phyloP scores from a whole-genome alignment of 2,797 vertebrate genomes.

The Telmatherina bonti region DNA sequence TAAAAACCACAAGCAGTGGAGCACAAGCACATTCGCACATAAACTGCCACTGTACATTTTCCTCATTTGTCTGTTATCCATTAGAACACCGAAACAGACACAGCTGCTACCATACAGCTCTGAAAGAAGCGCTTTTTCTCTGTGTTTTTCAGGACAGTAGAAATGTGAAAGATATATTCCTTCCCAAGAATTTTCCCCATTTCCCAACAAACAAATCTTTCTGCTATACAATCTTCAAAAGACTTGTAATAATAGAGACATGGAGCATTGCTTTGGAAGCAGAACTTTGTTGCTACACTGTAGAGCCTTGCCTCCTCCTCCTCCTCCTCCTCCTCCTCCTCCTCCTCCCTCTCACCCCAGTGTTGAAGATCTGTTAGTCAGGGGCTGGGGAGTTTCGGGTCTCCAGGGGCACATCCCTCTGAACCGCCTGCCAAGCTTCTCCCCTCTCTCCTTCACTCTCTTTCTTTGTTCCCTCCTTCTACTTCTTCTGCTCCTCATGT shows the following conservation, averaged over 20 bases:
- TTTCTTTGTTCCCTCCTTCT: slow-evolving; percentile 48
- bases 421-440: slow-evolving; percentile 79
- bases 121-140: slow-evolving; percentile 12
- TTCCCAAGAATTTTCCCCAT: slow-evolving; percentile 11
- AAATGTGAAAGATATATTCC: slow-evolving; percentile 23
- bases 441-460: slow-evolving; percentile 65
- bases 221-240: slow-evolving; percentile 33
- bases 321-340: slow-evolving; percentile 58
- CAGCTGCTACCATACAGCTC: slow-evolving; percentile 50
- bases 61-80: slow-evolving; percentile 63
- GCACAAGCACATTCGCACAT: slow-evolving; percentile 58
- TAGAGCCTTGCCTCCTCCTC: slow-evolving; percentile 47
- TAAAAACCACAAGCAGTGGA: slow-evolving; percentile 63
- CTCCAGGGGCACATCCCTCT: slow-evolving; percentile 79
- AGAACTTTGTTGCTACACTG: slow-evolving; percentile 37
- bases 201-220: slow-evolving; percentile 19
- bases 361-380: slow-evolving; percentile 71
- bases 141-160: slow-evolving; percentile 17
- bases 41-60: slow-evolving; percentile 63
- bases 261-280: slow-evolving; percentile 42
- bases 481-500: slow-evolving; percentile 42
- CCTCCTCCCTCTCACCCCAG: slow-evolving; percentile 62
- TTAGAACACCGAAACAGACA: slow-evolving; percentile 61
- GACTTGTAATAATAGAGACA: slow-evolving; percentile 42
- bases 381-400: slow-evolving; percentile 73